Conservation (phyloP, 2,797 vertebrate genomes). For the Pelodytes ibericus region DNA sequence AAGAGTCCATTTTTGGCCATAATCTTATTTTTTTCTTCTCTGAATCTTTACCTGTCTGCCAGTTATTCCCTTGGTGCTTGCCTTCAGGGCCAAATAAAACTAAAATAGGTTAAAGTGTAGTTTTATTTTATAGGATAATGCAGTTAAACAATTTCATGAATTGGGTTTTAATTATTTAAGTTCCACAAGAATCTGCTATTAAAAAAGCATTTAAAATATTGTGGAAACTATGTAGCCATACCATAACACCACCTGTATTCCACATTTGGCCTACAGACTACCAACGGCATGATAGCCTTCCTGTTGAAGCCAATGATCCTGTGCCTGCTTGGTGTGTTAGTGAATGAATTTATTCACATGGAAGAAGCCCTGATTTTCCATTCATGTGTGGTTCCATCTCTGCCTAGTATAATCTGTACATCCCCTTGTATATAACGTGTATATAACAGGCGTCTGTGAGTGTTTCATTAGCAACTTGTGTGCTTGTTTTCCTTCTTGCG, state of each 20-base stretch:
- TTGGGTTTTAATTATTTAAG: too few relatives aligned
- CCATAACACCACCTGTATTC: neutral
- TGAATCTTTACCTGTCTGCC: too few relatives aligned
- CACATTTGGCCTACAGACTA: neutral
- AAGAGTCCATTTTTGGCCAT: too few relatives aligned
- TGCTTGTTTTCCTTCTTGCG: conserved; percentile 18
- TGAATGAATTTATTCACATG: neutral
- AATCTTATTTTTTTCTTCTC: too few relatives aligned
- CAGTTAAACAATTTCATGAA: too few relatives aligned
- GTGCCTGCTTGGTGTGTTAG: neutral
- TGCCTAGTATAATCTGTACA: conserved; percentile 31
- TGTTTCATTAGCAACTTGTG: conserved; percentile 32
- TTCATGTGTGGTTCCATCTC: conserved; percentile 14
- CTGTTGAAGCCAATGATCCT: neutral
- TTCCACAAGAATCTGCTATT: too few relatives aligned
- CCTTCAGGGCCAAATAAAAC: neutral
- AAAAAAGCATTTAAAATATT: neutral
- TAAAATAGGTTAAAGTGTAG: too few relatives aligned
- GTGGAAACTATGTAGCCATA: too few relatives aligned
- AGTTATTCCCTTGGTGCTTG: too few relatives aligned
- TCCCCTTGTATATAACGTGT: conserved; percentile 31
- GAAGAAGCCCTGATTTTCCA: neutral
- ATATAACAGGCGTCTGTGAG: conserved; percentile 27
- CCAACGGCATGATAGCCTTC: neutral
- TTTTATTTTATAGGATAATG: too few relatives aligned